Evolutionary conservation across 2,797 vertebrate species (phyloP).

Genomic region (Brachyrhaphis roseni): DNA sequence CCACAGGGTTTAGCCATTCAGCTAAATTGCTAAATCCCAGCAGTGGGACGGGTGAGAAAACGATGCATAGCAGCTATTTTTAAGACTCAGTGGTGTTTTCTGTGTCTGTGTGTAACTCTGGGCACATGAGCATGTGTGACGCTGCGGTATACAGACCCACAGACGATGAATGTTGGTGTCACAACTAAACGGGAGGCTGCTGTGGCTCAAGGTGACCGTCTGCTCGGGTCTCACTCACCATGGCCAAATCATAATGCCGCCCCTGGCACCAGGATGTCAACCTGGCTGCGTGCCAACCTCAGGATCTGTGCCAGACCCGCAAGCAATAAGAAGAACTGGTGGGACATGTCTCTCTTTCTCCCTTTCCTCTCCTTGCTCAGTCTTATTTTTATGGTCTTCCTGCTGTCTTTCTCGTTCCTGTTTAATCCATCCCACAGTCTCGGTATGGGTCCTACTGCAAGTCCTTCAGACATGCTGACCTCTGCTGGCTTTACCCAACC

Average conservation of each 20-base stretch:
- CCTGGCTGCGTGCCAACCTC: slow-evolving; percentile 74
- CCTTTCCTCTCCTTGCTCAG: slow-evolving; percentile 25
- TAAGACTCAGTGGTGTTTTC: slow-evolving; percentile 55
- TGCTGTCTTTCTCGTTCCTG: slow-evolving; percentile 29
- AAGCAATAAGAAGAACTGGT: slow-evolving; percentile 64
- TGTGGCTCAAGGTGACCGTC: slow-evolving; percentile 85
- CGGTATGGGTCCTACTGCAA: slow-evolving; percentile 24
- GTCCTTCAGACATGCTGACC: slow-evolving; percentile 48
- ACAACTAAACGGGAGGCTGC: slow-evolving; percentile 76
- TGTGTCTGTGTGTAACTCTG: slow-evolving; percentile 27
- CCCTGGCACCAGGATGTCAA: slow-evolving; percentile 81
- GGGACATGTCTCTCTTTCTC: slow-evolving; percentile 44
- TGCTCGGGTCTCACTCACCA: slow-evolving; percentile 73
- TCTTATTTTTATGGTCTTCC: slow-evolving; percentile 48
- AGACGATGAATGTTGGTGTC: slow-evolving; percentile 77
- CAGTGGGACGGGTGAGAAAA: slow-evolving; percentile 33
- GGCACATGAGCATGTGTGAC: slow-evolving; percentile 44
- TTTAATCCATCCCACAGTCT: slow-evolving; percentile 39
- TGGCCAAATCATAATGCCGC: slow-evolving; percentile 72
- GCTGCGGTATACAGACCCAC: slow-evolving; percentile 50
- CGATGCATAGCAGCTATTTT: slow-evolving; percentile 67
- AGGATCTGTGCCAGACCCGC: slow-evolving; percentile 69
- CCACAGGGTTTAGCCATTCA: slow-evolving; percentile 42
- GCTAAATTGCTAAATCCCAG: slow-evolving; percentile 64
- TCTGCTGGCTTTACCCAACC: slow-evolving; percentile 29